Conservation (phyloP, 2,797 vertebrate species). For the Syndactyla subalaris region DNA sequence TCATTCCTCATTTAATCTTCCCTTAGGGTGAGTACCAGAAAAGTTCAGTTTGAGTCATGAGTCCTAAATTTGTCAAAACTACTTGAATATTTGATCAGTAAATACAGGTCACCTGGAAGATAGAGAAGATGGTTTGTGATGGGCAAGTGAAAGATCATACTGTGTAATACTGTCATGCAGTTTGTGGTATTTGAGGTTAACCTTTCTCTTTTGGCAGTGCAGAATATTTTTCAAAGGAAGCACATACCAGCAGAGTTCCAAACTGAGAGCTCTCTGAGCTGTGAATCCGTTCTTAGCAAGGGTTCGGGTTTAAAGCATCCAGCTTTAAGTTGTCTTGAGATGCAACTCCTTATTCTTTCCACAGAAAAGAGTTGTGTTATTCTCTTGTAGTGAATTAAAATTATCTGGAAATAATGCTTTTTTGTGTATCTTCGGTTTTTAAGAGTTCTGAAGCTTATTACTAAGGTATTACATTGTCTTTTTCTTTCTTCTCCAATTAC, state of each 20-base stretch:
- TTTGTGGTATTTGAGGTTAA: not conserved
- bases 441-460: not conserved
- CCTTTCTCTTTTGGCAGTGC: constrained; percentile 7
- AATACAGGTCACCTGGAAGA: not conserved
- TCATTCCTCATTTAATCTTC: not conserved
- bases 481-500: not conserved
- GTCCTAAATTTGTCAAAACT: not conserved
- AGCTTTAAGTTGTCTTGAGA: not conserved
- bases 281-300: not conserved
- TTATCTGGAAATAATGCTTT: not conserved
- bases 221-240: not conserved
- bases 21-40: not conserved
- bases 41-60: not conserved
- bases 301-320: not conserved
- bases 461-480: not conserved
- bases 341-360: not conserved
- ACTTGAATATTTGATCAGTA: not conserved
- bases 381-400: not conserved
- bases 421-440: not conserved
- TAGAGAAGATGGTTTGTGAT: not conserved
- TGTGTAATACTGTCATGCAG: not conserved
- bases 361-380: not conserved
- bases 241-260: not conserved
- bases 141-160: not conserved
- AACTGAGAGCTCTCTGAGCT: not conserved